Conservation (phyloP, 2,888 invertebrate genomes). For the Drosophila mimetica region DNA sequence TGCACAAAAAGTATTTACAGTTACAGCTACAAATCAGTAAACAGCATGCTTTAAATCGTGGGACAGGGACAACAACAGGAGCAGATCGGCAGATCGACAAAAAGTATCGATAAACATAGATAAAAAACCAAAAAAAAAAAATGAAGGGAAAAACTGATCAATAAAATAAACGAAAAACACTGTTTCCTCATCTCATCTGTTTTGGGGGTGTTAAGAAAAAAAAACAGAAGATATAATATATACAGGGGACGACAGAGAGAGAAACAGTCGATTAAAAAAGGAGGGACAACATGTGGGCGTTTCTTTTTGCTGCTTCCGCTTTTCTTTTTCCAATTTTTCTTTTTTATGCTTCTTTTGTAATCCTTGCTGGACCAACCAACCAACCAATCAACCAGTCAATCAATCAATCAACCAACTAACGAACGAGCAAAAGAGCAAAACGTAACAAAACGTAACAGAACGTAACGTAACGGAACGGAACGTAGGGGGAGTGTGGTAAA, state of each 20-base stretch:
- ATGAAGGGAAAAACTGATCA: slow-evolving; percentile 5
- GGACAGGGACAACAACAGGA: slow-evolving; percentile 35
- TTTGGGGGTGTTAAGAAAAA: slow-evolving; percentile 19
- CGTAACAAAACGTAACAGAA: slow-evolving; percentile 50
- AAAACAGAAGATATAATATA: slow-evolving; percentile 19
- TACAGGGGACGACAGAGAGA: slow-evolving; percentile 52
- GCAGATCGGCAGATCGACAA: slow-evolving; percentile 44
- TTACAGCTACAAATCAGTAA: slow-evolving; percentile 14
- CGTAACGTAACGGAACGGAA: slow-evolving; percentile 38
- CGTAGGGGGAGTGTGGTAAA: slow-evolving; percentile 24
- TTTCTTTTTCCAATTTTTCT: slow-evolving; percentile 13
- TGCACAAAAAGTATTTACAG: slow-evolving; percentile 53
- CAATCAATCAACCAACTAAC: slow-evolving; percentile 58
- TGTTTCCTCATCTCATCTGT: slow-evolving; percentile 44
- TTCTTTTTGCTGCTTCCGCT: slow-evolving; percentile 46
- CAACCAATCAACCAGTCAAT: slow-evolving; percentile 25
- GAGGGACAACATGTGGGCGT: slow-evolving; percentile 84
- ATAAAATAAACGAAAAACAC: slow-evolving; percentile 21
- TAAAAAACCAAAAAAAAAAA: slow-evolving; percentile 23
- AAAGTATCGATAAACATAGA: slow-evolving; percentile 10
- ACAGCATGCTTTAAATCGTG: slow-evolving; percentile 28
- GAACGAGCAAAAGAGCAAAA: slow-evolving; percentile 46
- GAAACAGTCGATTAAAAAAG: slow-evolving; percentile 49
- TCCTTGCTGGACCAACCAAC: slow-evolving; percentile 47
- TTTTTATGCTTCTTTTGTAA: slow-evolving; percentile 2